Conservation (phyloP, 2,888 invertebrate species). For the Polyploca ridens region DNA sequence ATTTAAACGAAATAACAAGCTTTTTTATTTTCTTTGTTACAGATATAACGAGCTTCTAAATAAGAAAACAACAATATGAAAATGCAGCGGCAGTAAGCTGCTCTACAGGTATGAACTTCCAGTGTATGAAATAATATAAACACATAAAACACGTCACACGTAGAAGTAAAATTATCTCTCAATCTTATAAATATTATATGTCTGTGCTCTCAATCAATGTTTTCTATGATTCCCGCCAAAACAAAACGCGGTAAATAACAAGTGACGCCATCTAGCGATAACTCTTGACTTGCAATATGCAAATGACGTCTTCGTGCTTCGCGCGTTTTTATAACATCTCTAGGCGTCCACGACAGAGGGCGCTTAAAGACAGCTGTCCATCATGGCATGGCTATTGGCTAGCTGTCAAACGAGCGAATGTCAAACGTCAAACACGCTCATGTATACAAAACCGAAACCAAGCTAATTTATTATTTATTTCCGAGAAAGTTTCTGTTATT, state of each 20-base stretch:
- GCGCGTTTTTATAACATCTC: conserved; percentile 26
- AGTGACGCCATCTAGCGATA: conserved; percentile 60
- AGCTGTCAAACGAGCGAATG: conserved; percentile 50
- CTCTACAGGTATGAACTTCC: conserved; percentile 61
- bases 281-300: conserved; percentile 48
- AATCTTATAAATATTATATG: no score
- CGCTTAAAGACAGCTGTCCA: conserved; percentile 49
- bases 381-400: conserved; percentile 36
- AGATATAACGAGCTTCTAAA: conserved; percentile 42
- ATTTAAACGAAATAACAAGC: neutral
- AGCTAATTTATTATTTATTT: conserved; percentile 81
- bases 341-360: conserved; percentile 59
- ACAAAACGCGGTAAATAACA: conserved; percentile 14
- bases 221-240: conserved; percentile 26
- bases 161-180: neutral
- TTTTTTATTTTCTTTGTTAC: conserved; percentile 45
- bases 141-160: neutral
- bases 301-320: conserved; percentile 42
- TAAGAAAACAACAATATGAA: conserved; percentile 43
- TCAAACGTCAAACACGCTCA: conserved; percentile 57
- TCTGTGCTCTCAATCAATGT: no score
- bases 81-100: conserved; percentile 82
- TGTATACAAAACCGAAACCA: conserved; percentile 76
- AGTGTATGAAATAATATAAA: neutral
- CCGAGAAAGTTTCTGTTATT: conserved; percentile 67